These are phyloP conservation scores for Glossophaga mutica DNA, from an alignment of 2,797 vertebrate species.

Conservation along the genomic window DNA sequence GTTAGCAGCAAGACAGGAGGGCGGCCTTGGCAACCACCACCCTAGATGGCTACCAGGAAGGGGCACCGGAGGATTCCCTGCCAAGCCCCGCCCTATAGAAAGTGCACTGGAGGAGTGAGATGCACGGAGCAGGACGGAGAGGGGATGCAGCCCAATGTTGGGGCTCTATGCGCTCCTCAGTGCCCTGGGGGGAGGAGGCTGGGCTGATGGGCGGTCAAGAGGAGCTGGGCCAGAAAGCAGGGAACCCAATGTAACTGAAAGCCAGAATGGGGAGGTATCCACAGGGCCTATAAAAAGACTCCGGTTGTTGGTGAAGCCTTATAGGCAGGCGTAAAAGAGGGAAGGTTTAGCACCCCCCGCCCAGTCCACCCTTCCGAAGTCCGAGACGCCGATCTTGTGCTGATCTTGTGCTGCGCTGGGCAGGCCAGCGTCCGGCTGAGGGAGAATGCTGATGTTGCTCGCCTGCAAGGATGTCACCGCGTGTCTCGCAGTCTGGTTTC, in stretches of 20 bases:
- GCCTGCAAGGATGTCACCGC: rapidly evolving
- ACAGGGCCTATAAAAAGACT: background rate
- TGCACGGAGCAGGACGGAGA: rapidly evolving
- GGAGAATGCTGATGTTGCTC: background rate
- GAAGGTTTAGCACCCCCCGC: background rate
- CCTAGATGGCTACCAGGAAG: background rate
- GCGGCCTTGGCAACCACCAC: background rate
- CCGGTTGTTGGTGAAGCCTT: background rate
- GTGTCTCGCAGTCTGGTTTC: rapidly evolving
- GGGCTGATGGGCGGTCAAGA: background rate
- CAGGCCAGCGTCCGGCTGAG: background rate
- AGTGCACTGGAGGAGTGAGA: background rate
- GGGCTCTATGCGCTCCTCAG: background rate
- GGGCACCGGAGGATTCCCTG: background rate
- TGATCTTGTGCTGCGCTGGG: background rate
- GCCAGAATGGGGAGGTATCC: background rate
- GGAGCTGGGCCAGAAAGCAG: background rate
- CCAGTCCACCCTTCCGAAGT: no score
- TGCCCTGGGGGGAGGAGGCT: background rate
- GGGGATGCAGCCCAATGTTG: rapidly evolving
- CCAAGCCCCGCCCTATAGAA: rapidly evolving
- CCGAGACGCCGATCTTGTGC: no score
- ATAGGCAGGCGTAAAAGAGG: background rate
- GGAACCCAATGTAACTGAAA: background rate
- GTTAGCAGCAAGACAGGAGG: background rate